Base-by-base conservation (phyloP, 2,113 vertebrate species). In the Leptosomus discolor region DNA sequence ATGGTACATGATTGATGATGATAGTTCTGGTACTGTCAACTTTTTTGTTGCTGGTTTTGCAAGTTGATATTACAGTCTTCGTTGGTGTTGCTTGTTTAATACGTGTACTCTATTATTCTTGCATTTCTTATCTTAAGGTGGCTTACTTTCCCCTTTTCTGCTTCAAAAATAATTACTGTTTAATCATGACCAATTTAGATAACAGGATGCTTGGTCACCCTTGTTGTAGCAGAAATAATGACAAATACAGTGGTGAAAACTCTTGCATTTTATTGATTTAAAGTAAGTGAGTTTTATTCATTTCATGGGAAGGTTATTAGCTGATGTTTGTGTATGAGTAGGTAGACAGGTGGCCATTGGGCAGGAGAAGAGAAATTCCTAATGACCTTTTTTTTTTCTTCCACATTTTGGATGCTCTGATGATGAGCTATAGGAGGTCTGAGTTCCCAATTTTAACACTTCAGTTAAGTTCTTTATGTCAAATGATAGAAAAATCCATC, bases 371-470 rank as follows among this genome's bases (percentile, higher is more conserved):
- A 84, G 34, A 60, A 78, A 74, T 65, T 18, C 16, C 36, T 26
- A 51, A 29, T 36, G 1, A 11, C 13, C 4, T n/a, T 13, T 2
- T 16, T 8, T 4, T 1, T 46, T 4, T 67, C 45, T 24, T 57
- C 9, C 23, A 7, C 9, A 8, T 75, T 94, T 90, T 43, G 36
- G 19, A 16, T 86, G 24, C 20, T 77, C 51, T 91, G 37, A 2
- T 68, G 43, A 16, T 75, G 48, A 26, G 74, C 58, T 61, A 9
- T 23, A n/a, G 46, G 20, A 83, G 74, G 54, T 56, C 24, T 11
- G 17, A 65, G 54, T 77, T 95, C 34, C 17, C 11, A 54, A 0
- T 41, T 64, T 21, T 22, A 69, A 20, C 9, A 9, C 10, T 39
- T 89, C 22, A 30, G 9, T 81, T 63, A 53, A 63, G 53, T 83